A percentile compares a stretch with the other conserved stretches of the same genome.
Conservation (phyloP, 2,888 invertebrate species). For the Plagodis dolabraria region DNA sequence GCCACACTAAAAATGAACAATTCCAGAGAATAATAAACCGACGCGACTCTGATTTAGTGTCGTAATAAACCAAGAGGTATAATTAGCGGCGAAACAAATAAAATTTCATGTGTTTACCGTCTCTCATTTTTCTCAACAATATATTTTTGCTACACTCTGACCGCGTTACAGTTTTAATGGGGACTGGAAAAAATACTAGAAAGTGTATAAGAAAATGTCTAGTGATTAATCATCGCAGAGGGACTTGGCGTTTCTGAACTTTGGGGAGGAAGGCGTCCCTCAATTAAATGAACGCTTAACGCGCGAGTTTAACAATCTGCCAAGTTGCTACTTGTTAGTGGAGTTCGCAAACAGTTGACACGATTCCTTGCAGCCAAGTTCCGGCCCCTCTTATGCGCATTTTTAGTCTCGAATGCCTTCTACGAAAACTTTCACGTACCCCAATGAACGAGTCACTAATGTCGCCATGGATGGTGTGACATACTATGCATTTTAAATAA, state of each 20-base stretch:
- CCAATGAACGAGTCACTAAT: constrained; percentile 41
- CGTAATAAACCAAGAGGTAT: constrained; percentile 30
- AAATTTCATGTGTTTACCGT: constrained; percentile 49
- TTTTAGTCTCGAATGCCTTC: constrained; percentile 57
- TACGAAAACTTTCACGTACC: constrained; percentile 56
- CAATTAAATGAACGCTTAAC: constrained; percentile 55
- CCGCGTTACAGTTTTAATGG: constrained; percentile 56
- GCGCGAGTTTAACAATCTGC: constrained; percentile 52
- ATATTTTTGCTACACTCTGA: constrained; percentile 55
- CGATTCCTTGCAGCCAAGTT: constrained; percentile 52
- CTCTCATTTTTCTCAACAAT: constrained; percentile 50
- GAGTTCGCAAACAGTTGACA: constrained; percentile 65
- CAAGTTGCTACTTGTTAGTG: constrained; percentile 60
- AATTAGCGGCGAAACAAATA: constrained; percentile 40
- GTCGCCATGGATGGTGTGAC: constrained; percentile 35
- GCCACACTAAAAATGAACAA: constrained; percentile 20
- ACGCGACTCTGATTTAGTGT: constrained; percentile 27
- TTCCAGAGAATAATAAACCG: constrained; percentile 29
- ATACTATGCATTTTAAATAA: constrained; percentile 44
- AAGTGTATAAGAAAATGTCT: constrained; percentile 37
- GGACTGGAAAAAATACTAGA: constrained; percentile 43
- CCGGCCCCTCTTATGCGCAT: constrained; percentile 55
- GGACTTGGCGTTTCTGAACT: constrained; percentile 41
- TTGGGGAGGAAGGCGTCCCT: constrained; percentile 45
- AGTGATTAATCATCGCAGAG: constrained; percentile 41